phyloP scores from a whole-genome alignment of 2,113 vertebrate genomes.

The Prietella phreatophila region DNA sequence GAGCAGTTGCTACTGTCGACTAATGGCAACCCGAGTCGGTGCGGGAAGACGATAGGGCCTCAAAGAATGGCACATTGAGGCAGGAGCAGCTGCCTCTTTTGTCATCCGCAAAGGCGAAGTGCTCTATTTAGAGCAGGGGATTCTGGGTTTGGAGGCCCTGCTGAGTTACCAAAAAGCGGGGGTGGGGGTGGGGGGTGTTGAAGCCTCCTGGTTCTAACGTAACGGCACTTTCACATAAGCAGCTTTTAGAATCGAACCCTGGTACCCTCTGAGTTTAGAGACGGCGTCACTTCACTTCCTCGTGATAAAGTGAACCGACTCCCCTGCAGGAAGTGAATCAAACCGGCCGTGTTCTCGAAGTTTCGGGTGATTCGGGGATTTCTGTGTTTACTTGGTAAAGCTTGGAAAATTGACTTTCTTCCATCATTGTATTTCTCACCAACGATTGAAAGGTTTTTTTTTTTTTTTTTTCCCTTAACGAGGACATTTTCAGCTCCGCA shows the following conservation, averaged over 20 bases:
- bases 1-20: conserved; percentile 98
- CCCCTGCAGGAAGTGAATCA: too few relatives aligned
- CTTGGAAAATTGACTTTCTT: neutral
- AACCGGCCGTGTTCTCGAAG: neutral
- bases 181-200: too few relatives aligned
- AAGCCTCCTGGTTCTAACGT: neutral
- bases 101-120: conserved; percentile 71
- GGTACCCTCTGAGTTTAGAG: neutral
- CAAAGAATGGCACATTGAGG: conserved; percentile 93
- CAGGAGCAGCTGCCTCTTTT: conserved; percentile 97
- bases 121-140: conserved; percentile 58
- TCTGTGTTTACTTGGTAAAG: neutral
- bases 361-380: neutral
- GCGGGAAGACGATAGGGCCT: conserved; percentile 95
- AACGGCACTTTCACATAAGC: neutral
- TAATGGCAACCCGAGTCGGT: conserved; percentile 96
- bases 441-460: neutral
- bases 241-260: neutral
- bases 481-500: neutral
- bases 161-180: conserved; percentile 15
- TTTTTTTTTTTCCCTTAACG: too few relatives aligned
- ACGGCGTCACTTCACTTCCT: neutral
- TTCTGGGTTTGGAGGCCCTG: conserved; percentile 41
- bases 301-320: too few relatives aligned
- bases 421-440: neutral